A percentile compares a stretch with the other conserved stretches of the same genome.
Evolutionary conservation across 1,140 invertebrate species (phyloP).

Genomic region (Sycophila sp.): DNA sequence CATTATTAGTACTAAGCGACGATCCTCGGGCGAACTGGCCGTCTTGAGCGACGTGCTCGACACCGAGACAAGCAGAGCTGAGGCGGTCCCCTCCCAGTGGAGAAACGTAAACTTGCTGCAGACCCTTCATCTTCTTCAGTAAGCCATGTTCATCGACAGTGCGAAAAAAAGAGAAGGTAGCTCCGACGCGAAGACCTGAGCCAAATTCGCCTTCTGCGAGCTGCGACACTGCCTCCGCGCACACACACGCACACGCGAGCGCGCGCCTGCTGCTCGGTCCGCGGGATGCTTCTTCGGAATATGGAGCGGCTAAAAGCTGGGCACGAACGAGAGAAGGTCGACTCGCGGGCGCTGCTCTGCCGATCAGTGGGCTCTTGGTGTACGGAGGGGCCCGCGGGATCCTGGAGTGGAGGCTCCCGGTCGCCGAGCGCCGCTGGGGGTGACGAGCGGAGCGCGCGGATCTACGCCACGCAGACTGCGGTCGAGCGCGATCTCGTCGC

Average conservation of each 20-base stretch:
- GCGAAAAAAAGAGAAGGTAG: slow-evolving; percentile 55
- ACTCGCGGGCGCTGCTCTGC: too few species aligned
- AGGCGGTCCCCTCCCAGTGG: slow-evolving; percentile 74
- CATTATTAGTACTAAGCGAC: slow-evolving; percentile 66
- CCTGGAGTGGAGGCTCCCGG: slow-evolving; percentile 27
- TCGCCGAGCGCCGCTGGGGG: slow-evolving; percentile 25
- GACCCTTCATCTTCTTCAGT: slow-evolving; percentile 79
- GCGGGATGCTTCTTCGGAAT: too few species aligned
- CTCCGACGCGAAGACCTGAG: slow-evolving; percentile 35
- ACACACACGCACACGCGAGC: neutral
- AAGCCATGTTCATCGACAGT: slow-evolving; percentile 76
- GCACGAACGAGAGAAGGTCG: neutral
- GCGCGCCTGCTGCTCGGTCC: too few species aligned
- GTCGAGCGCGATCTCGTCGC: slow-evolving; percentile 68
- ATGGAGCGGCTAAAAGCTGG: too few species aligned
- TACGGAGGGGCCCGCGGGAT: slow-evolving; percentile 10
- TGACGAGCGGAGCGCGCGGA: slow-evolving; percentile 7
- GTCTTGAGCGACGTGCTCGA: neutral
- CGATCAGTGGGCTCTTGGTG: neutral
- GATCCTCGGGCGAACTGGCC: neutral
- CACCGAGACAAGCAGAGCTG: slow-evolving; percentile 48
- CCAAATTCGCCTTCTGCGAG: neutral
- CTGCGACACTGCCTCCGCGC: neutral
- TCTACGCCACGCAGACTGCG: slow-evolving; percentile 13
- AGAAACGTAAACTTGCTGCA: slow-evolving; percentile 73